These are phyloP conservation scores for Geotrypetes seraphini DNA, from an alignment of 2,797 vertebrate genomes.

Conservation along the genomic window DNA sequence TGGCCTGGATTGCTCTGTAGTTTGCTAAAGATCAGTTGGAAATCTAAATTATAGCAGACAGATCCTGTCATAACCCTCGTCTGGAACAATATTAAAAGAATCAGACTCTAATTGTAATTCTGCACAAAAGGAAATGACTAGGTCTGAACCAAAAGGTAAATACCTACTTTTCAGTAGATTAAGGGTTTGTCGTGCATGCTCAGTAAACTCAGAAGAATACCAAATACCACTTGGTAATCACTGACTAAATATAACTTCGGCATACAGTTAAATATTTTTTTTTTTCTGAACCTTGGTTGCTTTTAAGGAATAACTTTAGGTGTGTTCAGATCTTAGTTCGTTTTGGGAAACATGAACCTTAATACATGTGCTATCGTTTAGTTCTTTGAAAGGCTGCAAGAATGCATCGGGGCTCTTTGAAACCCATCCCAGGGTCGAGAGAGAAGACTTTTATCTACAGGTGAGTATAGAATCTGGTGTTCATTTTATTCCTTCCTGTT, in stretches of 20 bases:
- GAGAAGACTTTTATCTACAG: too few relatives aligned
- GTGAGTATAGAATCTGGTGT: too few relatives aligned
- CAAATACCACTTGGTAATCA: too few relatives aligned
- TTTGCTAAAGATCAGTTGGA: too few relatives aligned
- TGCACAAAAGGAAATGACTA: slow-evolving; percentile 1
- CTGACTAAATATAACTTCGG: too few relatives aligned
- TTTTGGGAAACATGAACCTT: slow-evolving; percentile 8
- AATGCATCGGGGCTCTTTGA: slow-evolving; percentile 1
- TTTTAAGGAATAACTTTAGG: neutral
- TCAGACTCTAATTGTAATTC: neutral
- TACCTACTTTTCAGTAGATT: slow-evolving; percentile 30
- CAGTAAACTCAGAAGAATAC: too few relatives aligned
- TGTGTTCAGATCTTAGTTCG: neutral
- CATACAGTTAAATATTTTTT: slow-evolving; percentile 3
- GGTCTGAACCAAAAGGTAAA: slow-evolving; percentile 4
- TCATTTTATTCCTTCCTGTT: too few relatives aligned
- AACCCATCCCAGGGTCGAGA: too few relatives aligned
- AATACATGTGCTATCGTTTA: slow-evolving; percentile 6
- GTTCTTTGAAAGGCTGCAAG: neutral
- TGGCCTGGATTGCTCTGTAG: neutral
- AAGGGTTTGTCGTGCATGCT: slow-evolving; percentile 20
- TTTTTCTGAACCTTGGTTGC: neutral
- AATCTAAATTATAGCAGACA: too few relatives aligned
- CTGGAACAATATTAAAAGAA: neutral
- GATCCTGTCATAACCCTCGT: too few relatives aligned